Evolutionary conservation across 2,888 invertebrate species (phyloP).

Genomic region (Pseudococcus jackbeardsleyi): DNA sequence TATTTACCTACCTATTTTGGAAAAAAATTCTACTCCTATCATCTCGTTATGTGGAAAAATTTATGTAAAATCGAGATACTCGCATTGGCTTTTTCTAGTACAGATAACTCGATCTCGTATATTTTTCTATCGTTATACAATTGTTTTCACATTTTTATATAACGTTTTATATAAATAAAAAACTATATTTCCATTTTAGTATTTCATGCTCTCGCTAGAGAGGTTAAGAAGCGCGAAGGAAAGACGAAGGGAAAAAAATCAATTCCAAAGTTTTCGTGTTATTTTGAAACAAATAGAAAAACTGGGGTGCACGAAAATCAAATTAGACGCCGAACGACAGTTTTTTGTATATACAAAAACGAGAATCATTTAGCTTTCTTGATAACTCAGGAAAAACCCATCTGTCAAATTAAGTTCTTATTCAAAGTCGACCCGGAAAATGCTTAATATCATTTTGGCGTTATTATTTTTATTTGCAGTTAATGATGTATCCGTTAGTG

Average conservation of each 20-base stretch:
- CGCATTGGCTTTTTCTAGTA: neutral
- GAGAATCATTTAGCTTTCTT: constrained; percentile 61
- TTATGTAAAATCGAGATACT: neutral
- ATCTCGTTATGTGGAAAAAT: neutral
- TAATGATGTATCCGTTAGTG: constrained; percentile 64
- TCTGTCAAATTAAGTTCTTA: constrained; percentile 65
- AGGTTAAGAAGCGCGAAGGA: neutral
- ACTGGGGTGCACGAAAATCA: constrained; percentile 56
- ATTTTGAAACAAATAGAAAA: constrained; percentile 47
- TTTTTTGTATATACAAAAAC: constrained; percentile 58
- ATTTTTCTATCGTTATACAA: neutral
- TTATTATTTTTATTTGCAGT: constrained; percentile 65
- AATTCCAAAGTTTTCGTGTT: neutral
- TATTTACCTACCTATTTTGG: no score
- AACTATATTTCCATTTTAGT: constrained; percentile 58
- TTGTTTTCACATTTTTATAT: constrained; percentile 37
- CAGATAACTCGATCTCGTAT: constrained; percentile 4
- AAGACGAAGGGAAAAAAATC: constrained; percentile 32
- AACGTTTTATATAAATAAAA: neutral
- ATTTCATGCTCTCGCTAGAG: constrained; percentile 16
- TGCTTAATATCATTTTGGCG: constrained; percentile 64
- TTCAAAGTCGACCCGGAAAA: constrained; percentile 65
- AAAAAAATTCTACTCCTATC: constrained; percentile 1
- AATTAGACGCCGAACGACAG: constrained; percentile 59
- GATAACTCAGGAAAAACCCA: constrained; percentile 64